Percentiles rank a stretch among this genome's conserved stretches.
Conservation (phyloP, 1,140 invertebrate species). For the Thaumetopoea pityocampa region DNA sequence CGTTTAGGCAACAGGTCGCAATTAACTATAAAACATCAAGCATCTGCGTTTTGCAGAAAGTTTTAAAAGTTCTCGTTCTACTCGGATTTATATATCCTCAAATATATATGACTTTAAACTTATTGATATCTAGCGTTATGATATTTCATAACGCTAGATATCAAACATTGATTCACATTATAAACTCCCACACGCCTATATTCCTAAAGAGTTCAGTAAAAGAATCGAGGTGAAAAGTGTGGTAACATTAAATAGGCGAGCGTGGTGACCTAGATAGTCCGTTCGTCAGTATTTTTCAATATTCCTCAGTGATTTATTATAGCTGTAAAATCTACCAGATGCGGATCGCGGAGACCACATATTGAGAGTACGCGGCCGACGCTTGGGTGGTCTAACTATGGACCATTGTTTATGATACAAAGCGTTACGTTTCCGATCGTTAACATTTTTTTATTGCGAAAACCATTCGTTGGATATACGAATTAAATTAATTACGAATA, state of each 20-base stretch:
- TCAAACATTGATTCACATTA: constrained; percentile 1
- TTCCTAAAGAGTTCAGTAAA: constrained; percentile 20
- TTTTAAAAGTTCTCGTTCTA: no score
- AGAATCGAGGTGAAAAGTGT: constrained; percentile 23
- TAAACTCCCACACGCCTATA: constrained; percentile 14
- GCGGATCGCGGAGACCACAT: constrained; percentile 40
- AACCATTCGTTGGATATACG: constrained; percentile 11
- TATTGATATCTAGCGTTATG: no score
- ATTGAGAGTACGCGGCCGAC: constrained; percentile 30
- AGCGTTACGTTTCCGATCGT: constrained; percentile 16
- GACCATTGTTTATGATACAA: constrained; percentile 32
- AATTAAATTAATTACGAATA: constrained; percentile 6
- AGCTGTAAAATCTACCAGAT: constrained; percentile 52
- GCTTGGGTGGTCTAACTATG: constrained; percentile 40
- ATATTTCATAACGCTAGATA: no score
- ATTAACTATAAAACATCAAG: no score
- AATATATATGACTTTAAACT: no score
- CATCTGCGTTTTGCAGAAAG: no score
- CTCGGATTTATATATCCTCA: no score
- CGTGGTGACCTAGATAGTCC: constrained; percentile 38
- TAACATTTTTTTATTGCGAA: constrained; percentile 18
- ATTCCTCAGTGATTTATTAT: constrained; percentile 52
- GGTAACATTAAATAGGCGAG: constrained; percentile 13
- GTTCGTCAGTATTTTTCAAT: constrained; percentile 50
- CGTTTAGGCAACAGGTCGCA: no score